Base-by-base conservation (phyloP, 2,113 vertebrate genomes). In the Lichenostomus cassidix region DNA sequence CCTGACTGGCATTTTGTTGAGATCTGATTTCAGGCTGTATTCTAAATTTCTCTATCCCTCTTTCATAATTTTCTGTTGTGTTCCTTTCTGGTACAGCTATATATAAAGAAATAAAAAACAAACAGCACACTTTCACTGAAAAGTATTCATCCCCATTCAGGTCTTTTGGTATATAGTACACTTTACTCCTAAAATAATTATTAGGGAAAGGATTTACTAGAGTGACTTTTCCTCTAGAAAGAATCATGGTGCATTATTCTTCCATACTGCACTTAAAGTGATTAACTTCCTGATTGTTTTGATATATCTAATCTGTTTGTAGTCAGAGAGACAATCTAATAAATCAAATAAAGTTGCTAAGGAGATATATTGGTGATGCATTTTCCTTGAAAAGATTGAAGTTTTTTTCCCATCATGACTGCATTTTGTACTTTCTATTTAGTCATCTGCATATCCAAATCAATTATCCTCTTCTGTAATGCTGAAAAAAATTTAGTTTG, bases 221-320 rank as follows among this genome's bases (percentile, higher is more conserved):
- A 85, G 7, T 28, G 15, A 60, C 84, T 90, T 89, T 31, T 83
- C 21, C 37, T 87, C 37, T 58, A 63, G 84, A 84, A 94, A 65
- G 37, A n/a, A n/a, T 58, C 53, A 53, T 47, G 49, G 63, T 47
- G 8, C 23, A 39, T 58, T 52, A 71, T 75, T 89, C 15, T 84
- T 89, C 22, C 41, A 71, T 68, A 80, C 5, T 86, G 24, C 63
- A 77, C 28, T 90, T 83, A 22, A 62, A 73, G 25, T 65, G 35
- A 92, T 92, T 92, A 94, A 41, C 25, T 94, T 69, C n/a, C 8
- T 92, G 62, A 83, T 83, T 80, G 28, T 53, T 95, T 93, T 89
- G 91, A 56, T 76, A 46, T 59, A 60, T 71, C 46, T 73, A 28
- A 73, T 83, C 24, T 80, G 67, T 53, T 46, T 73, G 27, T 56